Conservation (phyloP, 2,888 invertebrate genomes). For the Erebia ligea region DNA sequence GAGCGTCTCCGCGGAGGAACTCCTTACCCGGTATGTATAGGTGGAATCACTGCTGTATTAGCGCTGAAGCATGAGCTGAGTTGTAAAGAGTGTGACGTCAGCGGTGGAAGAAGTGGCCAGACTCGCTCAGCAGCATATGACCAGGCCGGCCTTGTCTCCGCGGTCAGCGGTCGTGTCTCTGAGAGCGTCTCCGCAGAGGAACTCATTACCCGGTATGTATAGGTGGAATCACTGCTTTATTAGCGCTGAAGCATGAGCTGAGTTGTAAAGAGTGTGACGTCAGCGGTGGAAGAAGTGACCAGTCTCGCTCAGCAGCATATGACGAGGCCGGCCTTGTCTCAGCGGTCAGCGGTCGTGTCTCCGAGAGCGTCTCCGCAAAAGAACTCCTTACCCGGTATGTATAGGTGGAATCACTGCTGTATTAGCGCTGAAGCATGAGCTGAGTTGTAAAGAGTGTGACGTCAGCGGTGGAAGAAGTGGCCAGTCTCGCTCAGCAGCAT, state of each 20-base stretch:
- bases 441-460: conserved; percentile 71
- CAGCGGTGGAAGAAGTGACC: conserved; percentile 81
- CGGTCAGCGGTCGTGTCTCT: conserved; percentile 75
- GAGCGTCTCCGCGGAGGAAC: conserved; percentile 78
- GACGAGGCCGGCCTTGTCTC: conserved; percentile 80
- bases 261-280: conserved; percentile 69
- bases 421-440: conserved; percentile 66
- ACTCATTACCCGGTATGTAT: conserved; percentile 72
- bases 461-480: conserved; percentile 76
- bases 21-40: conserved; percentile 69
- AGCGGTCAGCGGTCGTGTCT: conserved; percentile 72
- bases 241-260: conserved; percentile 68
- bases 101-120: conserved; percentile 83
- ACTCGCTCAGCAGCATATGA: conserved; percentile 92
- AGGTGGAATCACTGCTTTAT: conserved; percentile 63
- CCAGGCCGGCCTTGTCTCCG: conserved; percentile 79
- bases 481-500: conserved; percentile 90
- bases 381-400: conserved; percentile 75
- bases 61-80: conserved; percentile 68
- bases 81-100: conserved; percentile 69
- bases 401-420: conserved; percentile 54
- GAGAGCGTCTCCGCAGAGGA: conserved; percentile 76
- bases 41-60: conserved; percentile 57
- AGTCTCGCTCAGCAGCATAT: conserved; percentile 92
- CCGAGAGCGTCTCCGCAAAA: conserved; percentile 77